Evolutionary conservation across 2,888 invertebrate genomes (phyloP), one percentile per base, ranked within the genome.

Genomic region (Sicus ferrugineus): DNA sequence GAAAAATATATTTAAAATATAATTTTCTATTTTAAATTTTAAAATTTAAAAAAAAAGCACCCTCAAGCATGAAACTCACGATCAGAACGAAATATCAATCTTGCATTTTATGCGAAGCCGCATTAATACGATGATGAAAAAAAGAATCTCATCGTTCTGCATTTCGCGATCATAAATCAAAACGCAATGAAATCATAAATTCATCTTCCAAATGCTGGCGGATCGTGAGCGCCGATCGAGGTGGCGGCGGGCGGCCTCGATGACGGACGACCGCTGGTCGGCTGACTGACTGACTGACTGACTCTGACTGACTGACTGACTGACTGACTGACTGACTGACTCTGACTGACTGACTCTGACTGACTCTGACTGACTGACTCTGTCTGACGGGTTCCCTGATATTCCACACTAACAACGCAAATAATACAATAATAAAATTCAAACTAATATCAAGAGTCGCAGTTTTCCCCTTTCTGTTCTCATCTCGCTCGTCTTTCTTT

Each of bases 121-220:
- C 26, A 61, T 61, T 42, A 38, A 42, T 23, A 38, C 38, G 19
- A 28, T 31, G 19, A 3, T 46, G 21, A 64, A 64, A 48, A 30
- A 50, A 58, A n/a, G 7, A 46, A 46, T 56, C 66, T 58, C 67
- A 67, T 58, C 59, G 48, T 67, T 59, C 48, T 59, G 67, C 58
- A 58, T 58, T 58, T 48, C 34, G 65, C 50, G 65, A 69, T 65
- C 69, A 69, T 69, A 69, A 69, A 69, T 69, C 69, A 69, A 69
- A 69, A 58, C 50, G 69, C 65, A 69, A 58, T 64, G 63, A 69
- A 69, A 64, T 69, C 69, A 65, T 69, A 67, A 67, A 67, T 67
- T 48, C 42, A 67, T 56, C 31, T 46, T 26, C 59, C 28, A 30
- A 59, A 46, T 28, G 52, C 65, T 54, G 31, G 23, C 65, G 34